A percentile compares a stretch with the other conserved stretches of the same genome.
These are phyloP conservation scores for Lutjanus argentimaculatus DNA, from an alignment of 2,797 vertebrate species.

Conservation along the genomic window DNA sequence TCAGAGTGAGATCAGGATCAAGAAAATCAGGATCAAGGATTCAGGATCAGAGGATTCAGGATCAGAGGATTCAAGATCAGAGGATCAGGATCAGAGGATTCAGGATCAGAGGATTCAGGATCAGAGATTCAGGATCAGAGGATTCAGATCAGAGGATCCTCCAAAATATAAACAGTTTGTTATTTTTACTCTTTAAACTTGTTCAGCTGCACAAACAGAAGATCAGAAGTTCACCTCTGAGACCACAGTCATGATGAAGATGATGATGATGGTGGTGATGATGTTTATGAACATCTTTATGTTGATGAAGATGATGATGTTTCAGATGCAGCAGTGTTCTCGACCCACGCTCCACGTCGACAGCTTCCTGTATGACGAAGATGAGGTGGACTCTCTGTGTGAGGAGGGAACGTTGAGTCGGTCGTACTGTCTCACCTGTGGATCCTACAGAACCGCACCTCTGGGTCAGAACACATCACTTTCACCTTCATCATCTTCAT, in stretches of 20 bases:
- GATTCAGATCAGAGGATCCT: no score
- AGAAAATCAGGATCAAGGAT: no score
- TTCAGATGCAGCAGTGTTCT: constrained; percentile 87
- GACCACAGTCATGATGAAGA: neutral
- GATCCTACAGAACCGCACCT: constrained; percentile 89
- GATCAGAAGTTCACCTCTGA: no score
- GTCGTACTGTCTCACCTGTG: constrained; percentile 91
- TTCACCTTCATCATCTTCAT: neutral
- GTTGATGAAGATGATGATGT: neutral
- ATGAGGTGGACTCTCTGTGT: constrained; percentile 91
- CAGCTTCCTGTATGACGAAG: constrained; percentile 94
- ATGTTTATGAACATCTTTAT: neutral
- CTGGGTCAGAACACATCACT: constrained; percentile 82
- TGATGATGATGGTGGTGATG: neutral
- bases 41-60: no score
- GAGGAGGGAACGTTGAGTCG: constrained; percentile 92
- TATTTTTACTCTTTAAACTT: no score
- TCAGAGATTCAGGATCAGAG: no score
- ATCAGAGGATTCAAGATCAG: no score
- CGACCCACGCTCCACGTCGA: constrained; percentile 91
- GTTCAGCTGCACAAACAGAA: no score
- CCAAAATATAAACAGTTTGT: no score
- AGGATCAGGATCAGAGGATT: no score
- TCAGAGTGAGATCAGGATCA: no score
- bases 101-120: no score